phyloP scores from a whole-genome alignment of 2,797 vertebrate genomes.

The Sebastolobus altivelis region DNA sequence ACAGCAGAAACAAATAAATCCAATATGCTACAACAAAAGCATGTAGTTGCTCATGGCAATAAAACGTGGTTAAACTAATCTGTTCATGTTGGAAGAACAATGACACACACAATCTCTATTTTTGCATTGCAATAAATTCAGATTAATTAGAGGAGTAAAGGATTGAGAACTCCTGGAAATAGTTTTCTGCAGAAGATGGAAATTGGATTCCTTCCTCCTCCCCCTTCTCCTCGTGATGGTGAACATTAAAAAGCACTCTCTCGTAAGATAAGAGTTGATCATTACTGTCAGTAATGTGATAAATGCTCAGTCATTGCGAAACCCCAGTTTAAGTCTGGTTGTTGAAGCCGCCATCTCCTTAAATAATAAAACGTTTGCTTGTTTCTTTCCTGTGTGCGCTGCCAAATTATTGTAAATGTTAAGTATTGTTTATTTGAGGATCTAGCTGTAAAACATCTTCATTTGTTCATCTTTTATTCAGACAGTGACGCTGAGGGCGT shows the following conservation, averaged over 20 bases:
- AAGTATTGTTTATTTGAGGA: background rate
- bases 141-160: conserved; percentile 65
- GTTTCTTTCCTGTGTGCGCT: background rate
- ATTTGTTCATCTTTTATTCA: conserved; percentile 2
- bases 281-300: conserved; percentile 56
- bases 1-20: conserved; percentile 33
- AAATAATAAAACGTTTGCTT: background rate
- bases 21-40: background rate
- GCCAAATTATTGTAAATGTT: background rate
- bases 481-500: background rate
- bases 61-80: conserved; percentile 18
- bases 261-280: conserved; percentile 37
- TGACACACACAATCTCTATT: conserved; percentile 55
- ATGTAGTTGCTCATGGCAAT: background rate
- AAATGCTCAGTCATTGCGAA: conserved; percentile 41
- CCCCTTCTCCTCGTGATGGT: conserved; percentile 29
- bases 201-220: conserved; percentile 57
- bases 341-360: background rate
- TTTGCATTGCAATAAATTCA: conserved; percentile 61
- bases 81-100: conserved; percentile 10
- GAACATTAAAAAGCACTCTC: conserved; percentile 69
- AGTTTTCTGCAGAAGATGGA: conserved; percentile 55
- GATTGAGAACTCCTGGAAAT: conserved; percentile 67
- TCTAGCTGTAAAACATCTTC: background rate
- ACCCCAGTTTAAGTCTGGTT: background rate